phyloP scores from a whole-genome alignment of 1,140 invertebrate species.

The Maniola jurtina region DNA sequence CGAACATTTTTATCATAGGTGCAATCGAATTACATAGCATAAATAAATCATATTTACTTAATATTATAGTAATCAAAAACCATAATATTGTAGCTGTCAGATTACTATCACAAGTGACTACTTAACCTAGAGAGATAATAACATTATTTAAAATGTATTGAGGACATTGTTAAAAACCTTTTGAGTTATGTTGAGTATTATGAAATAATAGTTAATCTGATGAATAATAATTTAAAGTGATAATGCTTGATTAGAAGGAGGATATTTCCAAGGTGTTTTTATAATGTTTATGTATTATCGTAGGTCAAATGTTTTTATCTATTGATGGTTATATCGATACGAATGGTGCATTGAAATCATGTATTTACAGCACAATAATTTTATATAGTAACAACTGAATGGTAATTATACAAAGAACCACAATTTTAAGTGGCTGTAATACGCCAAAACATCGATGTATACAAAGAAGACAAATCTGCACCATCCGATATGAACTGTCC shows the following conservation, averaged over 20 bases:
- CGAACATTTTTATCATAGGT: neutral
- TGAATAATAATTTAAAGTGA: conserved; percentile 1
- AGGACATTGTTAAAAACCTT: neutral
- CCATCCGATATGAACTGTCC: too few species aligned
- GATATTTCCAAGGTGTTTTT: neutral
- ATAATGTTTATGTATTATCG: too few species aligned
- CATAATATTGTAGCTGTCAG: neutral
- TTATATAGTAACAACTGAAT: too few species aligned
- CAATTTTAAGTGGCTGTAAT: too few species aligned
- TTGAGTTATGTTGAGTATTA: conserved; percentile 22
- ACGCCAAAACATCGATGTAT: too few species aligned
- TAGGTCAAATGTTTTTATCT: too few species aligned
- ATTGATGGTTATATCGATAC: neutral
- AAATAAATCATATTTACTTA: neutral
- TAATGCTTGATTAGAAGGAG: conserved; percentile 11
- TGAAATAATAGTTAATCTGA: conserved; percentile 4
- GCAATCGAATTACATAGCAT: too few species aligned
- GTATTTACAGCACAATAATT: neutral
- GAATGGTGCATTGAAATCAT: neutral
- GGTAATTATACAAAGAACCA: too few species aligned
- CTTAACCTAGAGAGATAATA: conserved; percentile 28
- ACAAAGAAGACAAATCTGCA: too few species aligned
- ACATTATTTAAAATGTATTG: conserved; percentile 5
- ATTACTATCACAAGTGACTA: conserved; percentile 15
- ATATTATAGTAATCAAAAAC: conserved; percentile 2